A percentile compares a stretch with the other conserved stretches of the same genome.
phyloP scores from a whole-genome alignment of 2,113 vertebrate genomes.

The Sclerurus mexicanus region DNA sequence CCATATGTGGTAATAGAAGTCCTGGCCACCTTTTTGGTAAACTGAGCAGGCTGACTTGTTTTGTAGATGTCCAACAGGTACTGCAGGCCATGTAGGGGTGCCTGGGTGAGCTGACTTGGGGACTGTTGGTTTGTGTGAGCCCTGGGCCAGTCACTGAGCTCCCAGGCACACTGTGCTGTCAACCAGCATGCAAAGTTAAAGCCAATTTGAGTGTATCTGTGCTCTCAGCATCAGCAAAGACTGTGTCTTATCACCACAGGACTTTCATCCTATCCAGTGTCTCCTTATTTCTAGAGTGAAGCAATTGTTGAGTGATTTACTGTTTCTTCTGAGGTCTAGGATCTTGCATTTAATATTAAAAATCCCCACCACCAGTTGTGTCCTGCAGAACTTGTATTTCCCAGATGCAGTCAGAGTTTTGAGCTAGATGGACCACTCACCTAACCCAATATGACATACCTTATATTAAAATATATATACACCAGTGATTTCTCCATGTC shows the following conservation, averaged over 20 bases:
- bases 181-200: background rate
- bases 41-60: background rate
- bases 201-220: background rate
- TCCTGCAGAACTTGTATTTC: background rate
- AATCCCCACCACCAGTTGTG: background rate
- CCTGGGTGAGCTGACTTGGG: background rate
- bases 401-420: background rate
- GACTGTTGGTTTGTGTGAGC: accelerated
- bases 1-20: background rate
- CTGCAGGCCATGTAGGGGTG: background rate
- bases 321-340: background rate
- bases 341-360: background rate
- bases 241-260: background rate
- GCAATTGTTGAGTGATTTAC: background rate
- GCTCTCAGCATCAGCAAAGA: background rate
- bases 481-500: background rate
- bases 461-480: background rate
- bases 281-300: background rate
- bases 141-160: background rate
- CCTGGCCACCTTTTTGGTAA: background rate
- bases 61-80: background rate
- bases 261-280: background rate
- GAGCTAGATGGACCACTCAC: background rate
- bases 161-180: background rate
- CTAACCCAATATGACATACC: background rate